Base-by-base conservation (phyloP, 2,888 invertebrate species). In the Zygogramma bicolorata region DNA sequence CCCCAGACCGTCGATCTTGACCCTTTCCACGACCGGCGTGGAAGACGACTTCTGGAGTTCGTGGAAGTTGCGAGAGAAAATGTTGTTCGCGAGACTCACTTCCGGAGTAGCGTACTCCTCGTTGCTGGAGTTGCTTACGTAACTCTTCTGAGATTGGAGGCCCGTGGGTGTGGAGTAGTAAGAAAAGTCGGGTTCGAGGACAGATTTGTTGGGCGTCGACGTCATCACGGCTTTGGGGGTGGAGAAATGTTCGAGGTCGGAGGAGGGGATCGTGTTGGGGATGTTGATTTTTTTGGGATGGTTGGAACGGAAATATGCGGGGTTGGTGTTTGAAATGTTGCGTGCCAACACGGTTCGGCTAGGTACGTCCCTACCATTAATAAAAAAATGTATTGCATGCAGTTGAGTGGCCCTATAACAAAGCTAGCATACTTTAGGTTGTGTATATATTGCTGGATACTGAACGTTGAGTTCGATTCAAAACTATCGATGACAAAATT, bases 321-420 rank as follows among this genome's bases (percentile, higher is more conserved):
- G 80, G 78, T 66, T 62, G 69, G 73, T 59, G 53, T 77, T 80
- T 60, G 73, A 62, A 61, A 70, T 60, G 58, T 79, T 73, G 75
- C 79, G 78, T 75, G 88, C 85, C 89, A 90, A 89, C 82, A 90
- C 89, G 83, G 90, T 90, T 89, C 90, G 90, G 83, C 89, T 90
- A 81, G 89, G 90, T 81, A 90, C 89, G 83, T 89, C 89, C 90
- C 90, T 90, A 70, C 88, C 82, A 88, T 87, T 87, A 87, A 88
- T 85, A 86, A 85, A 83, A 81, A 81, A 82, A 82, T 86, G 82
- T 84, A 42, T 58, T 83, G 86, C 88, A 88, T 88, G 88, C 88
- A 87, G 81, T 80, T 42, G 25, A 31, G 42, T 22, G 25, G 29
- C 34, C 67, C 53, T 65, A 63, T 34, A 20, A 53, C 20, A 53